Base-by-base conservation (phyloP, 2,888 invertebrate species). In the Girardia tigrina region DNA sequence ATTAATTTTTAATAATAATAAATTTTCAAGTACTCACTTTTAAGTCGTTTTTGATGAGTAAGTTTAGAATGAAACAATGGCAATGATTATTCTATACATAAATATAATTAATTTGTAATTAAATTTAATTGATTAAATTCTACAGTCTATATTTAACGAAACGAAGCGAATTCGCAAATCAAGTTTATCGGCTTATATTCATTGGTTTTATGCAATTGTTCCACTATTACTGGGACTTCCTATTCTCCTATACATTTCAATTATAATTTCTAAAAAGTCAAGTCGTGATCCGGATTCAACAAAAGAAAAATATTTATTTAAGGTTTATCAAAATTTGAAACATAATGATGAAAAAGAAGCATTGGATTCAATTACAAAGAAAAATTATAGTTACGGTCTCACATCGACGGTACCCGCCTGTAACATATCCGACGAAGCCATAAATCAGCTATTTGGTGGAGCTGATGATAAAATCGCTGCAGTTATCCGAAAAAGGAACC, bases 241-340 rank as follows among this genome's bases (percentile, higher is more conserved):
- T 4, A 56, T 56, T 12, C n/a, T 56, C 4, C 23, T 56, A 4
- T 56, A 56, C n/a, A 56, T 56, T 2, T 8, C 23, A 2, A 12
- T 16, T 4, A 56, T 56, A 8, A 56, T 56, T 2, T 2, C 23
- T n/a, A 56, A 56, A 56, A 56, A 56, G n/a, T 56, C 56, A 20
- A 4, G 23, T 20, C 56, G 56, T 56, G 56, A 56, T 56, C 56
- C 4, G 4, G n/a, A 56, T 20, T 56, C 23, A n/a, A 8, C 56
- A n/a, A 56, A 56, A 56, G 56, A 56, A 56, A 56, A 56, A n/a
- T 56, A 56, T 16, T 56, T 56, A 56, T 56, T 56, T 6, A 56
- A n/a, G 23, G 56, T 23, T 56, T 56, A 56, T n/a, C 6, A 56
- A 12, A n/a, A 56, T 4, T 56, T 56, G 56, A 56, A 56, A 56